phyloP scores from a whole-genome alignment of 2,113 vertebrate genomes.

The Gambusia affinis region DNA sequence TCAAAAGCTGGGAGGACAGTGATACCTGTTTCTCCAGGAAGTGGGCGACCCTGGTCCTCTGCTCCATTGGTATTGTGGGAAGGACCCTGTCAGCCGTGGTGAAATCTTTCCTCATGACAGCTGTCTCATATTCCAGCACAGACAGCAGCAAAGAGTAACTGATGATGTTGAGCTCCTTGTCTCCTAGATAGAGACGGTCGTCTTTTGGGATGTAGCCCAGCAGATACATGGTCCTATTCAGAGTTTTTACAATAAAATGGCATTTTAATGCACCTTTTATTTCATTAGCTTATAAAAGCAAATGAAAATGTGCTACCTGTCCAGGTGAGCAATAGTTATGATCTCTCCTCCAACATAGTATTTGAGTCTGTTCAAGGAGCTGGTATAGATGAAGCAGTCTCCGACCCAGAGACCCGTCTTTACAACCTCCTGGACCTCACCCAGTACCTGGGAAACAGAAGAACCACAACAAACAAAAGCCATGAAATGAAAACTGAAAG shows the following conservation, averaged over 20 bases:
- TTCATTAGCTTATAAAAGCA: neutral
- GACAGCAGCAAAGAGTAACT: constrained; percentile 96
- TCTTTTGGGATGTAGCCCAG: constrained; percentile 99
- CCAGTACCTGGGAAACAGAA: constrained; percentile 86
- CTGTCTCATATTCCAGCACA: constrained; percentile 96
- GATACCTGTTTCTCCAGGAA: constrained; percentile 96
- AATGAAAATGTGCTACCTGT: constrained; percentile 83
- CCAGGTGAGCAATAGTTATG: constrained; percentile 97
- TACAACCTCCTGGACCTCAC: constrained; percentile 98
- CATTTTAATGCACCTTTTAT: too few species aligned
- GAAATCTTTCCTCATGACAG: constrained; percentile 98
- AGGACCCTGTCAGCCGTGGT: constrained; percentile 97
- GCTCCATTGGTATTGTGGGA: constrained; percentile 97
- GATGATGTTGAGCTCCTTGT: constrained; percentile 98
- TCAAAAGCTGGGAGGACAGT: neutral
- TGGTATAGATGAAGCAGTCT: constrained; percentile 99
- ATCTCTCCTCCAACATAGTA: constrained; percentile 99
- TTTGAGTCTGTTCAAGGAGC: constrained; percentile 98
- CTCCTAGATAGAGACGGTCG: constrained; percentile 95
- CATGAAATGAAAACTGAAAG: too few species aligned
- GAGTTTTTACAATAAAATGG: too few species aligned
- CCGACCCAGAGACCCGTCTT: constrained; percentile 98
- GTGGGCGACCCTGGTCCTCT: constrained; percentile 96
- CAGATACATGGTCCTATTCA: constrained; percentile 93
- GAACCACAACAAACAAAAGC: neutral